A percentile compares a stretch with the other conserved stretches of the same genome.
These are phyloP conservation scores for Macaca fascicularis DNA, from an alignment of 2,113 vertebrate species.

Conservation along the genomic window DNA sequence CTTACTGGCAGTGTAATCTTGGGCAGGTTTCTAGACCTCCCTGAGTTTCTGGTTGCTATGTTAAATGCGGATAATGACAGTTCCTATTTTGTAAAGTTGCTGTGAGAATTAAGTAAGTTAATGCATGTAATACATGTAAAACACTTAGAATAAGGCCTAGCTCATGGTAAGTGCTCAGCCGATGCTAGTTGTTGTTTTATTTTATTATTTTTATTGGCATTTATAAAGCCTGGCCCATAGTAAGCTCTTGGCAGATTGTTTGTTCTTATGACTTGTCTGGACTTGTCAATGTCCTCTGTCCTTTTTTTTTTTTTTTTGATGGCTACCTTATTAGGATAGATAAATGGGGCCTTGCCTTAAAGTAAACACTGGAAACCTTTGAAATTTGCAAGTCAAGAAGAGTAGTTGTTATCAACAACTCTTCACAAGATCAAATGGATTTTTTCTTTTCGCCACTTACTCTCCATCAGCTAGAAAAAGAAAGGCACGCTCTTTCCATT, in stretches of 20 bases:
- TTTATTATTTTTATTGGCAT: neutral
- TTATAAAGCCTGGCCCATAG: neutral
- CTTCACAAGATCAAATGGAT: neutral
- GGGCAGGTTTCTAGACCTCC: neutral
- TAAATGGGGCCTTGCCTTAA: neutral
- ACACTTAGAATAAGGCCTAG: neutral
- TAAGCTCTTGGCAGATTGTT: neutral
- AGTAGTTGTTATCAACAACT: neutral
- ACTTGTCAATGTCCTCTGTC: neutral
- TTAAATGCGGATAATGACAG: neutral
- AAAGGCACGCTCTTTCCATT: fast-evolving
- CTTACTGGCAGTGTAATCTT: neutral
- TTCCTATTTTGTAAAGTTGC: neutral
- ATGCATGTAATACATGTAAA: neutral
- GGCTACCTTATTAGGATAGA: neutral
- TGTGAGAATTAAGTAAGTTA: neutral
- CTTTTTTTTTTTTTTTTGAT: neutral
- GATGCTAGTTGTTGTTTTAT: neutral
- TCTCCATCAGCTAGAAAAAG: neutral
- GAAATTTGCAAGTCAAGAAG: neutral
- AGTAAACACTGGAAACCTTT: neutral
- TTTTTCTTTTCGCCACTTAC: neutral
- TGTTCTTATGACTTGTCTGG: neutral
- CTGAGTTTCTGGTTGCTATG: neutral
- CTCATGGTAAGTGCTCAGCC: neutral